Base-by-base conservation (phyloP, 2,113 vertebrate genomes). In the Odontophorus gujanensis region DNA sequence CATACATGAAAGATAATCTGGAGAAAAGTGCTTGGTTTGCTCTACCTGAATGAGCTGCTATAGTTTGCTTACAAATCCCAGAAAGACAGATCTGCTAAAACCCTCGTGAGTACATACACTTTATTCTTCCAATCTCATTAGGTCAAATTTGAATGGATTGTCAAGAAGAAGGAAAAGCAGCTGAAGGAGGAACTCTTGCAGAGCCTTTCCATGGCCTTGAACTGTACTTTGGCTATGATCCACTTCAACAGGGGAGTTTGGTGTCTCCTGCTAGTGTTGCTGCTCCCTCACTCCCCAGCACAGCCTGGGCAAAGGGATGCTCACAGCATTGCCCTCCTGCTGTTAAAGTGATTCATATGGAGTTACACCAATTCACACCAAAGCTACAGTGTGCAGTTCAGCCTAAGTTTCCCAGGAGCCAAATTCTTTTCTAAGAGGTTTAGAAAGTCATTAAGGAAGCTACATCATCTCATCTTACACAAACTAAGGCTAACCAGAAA, bases 1-100 rank as follows among this genome's bases (percentile, higher is more conserved):
- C 72, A 89, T 94, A 96, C 92, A 93, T 95, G 65, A 85, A 94
- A 97, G 92, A 83, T 86, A 89, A 93, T 71, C 59, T 85, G 69
- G 71, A 89, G 74, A 77, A 91, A 90, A 92, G 85, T 14, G n/a
- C 71, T 92, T 5, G 4, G 22, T 84, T 91, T 73, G 22, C 32
- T 84, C 45, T 91, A 72, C 84, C 59, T 89, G 59, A 75, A 69
- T 7, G 9, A 71, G 66, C 71, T 71, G 42, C 28, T 75, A 84
- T 65, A 73, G 4, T 43, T 81, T 59, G 32, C 0, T 2, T 12
- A 62, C 15, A 45, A 59, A 62, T 76, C 38, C 62, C 45, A 69
- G 65, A 34, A 74, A 87, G 48, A 30, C 51, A 42, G 40, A 24
- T 85, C 38, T 90, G 30, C 80, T 81, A 53, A 83, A 91, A 45